Percentiles rank a stretch among this genome's conserved stretches.
Evolutionary conservation across 1,140 invertebrate species (phyloP).

Genomic region (Drosophila pallidifrons): DNA sequence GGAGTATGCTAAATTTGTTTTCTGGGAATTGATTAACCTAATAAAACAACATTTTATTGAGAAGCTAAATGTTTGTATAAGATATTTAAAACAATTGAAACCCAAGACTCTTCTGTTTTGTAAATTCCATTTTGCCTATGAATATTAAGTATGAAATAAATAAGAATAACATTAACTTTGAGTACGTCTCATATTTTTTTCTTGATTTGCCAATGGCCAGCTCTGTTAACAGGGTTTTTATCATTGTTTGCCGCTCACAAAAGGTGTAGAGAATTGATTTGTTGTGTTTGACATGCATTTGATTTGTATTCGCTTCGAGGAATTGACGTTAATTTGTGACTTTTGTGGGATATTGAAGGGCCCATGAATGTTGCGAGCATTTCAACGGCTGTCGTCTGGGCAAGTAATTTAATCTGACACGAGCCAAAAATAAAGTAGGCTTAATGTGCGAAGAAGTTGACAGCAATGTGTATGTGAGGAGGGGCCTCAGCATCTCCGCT

Average conservation of each 20-base stretch:
- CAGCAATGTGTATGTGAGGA: constrained; percentile 57
- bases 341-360: constrained; percentile 8
- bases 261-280: constrained; percentile 55
- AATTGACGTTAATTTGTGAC: constrained; percentile 56
- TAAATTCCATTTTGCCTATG: neutral
- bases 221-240: constrained; percentile 2
- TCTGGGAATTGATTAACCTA: no score
- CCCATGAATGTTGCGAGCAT: constrained; percentile 42
- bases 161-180: neutral
- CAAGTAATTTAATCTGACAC: constrained; percentile 80
- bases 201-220: neutral
- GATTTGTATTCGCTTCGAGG: constrained; percentile 49
- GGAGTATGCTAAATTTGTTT: no score
- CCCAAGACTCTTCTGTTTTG: no score
- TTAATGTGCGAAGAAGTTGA: constrained; percentile 77
- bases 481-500: neutral
- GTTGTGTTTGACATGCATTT: constrained; percentile 62
- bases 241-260: constrained; percentile 9
- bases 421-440: constrained; percentile 67
- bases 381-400: constrained; percentile 55
- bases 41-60: no score
- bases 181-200: neutral
- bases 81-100: no score
- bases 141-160: neutral
- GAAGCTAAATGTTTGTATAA: neutral